These are phyloP conservation scores for Geotrupes spiniger DNA, from an alignment of 2,888 invertebrate genomes.

Conservation along the genomic window DNA sequence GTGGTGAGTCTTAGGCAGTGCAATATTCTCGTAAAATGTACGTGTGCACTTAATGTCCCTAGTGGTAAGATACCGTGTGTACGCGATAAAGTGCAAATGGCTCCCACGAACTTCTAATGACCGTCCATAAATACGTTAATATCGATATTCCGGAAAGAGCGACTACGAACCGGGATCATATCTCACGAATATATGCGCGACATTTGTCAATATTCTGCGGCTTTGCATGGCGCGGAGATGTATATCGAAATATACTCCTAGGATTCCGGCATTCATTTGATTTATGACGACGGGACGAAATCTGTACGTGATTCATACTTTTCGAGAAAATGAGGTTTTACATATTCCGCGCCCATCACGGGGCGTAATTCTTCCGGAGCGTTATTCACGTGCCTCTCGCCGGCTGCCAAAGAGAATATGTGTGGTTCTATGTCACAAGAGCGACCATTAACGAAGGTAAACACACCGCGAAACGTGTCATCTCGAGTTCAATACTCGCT, in stretches of 20 bases:
- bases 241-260: slow-evolving; percentile 22
- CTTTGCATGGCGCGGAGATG: slow-evolving; percentile 7
- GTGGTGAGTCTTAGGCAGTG: no score
- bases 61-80: not conserved
- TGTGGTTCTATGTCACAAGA: not conserved
- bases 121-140: slow-evolving; percentile 3
- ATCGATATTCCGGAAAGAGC: not conserved
- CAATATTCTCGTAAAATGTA: no score
- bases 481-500: slow-evolving; percentile 2
- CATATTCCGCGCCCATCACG: not conserved
- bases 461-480: slow-evolving; percentile 3
- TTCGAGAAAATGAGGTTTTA: slow-evolving; percentile 4
- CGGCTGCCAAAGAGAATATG: slow-evolving; percentile 1
- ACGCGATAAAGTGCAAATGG: slow-evolving; percentile 2
- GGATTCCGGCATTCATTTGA: slow-evolving; percentile 21
- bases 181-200: slow-evolving; percentile 1
- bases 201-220: slow-evolving; percentile 5
- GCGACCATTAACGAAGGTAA: slow-evolving; percentile 7
- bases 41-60: no score
- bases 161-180: not conserved
- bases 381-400: not conserved
- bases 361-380: not conserved
- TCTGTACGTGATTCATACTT: slow-evolving; percentile 6
- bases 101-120: slow-evolving; percentile 5
- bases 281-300: slow-evolving; percentile 16